Base-by-base conservation (phyloP, 2,888 invertebrate genomes). In the Asteroscopus sphinx region DNA sequence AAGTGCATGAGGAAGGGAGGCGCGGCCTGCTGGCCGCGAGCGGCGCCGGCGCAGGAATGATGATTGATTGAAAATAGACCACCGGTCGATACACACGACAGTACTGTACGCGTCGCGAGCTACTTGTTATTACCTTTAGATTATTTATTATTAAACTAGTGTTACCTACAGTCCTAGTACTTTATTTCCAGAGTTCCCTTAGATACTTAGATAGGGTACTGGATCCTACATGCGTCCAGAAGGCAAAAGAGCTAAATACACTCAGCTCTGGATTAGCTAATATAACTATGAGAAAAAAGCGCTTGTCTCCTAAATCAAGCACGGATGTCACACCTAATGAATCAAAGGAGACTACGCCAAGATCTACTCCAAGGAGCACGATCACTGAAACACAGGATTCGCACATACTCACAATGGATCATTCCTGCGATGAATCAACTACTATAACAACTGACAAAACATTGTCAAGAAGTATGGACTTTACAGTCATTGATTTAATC, bases 391-490 rank as follows among this genome's bases (percentile, higher is more conserved):
- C 33, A 13, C 13, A 33, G 12, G 33, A 33, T 13, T 33, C 33
- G 13, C 33, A 33, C 13, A 33, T 33, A 33, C 33, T 33, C 1
- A 33, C 33, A 13, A 13, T 13, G 33, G 33, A 33, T 13, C 33
- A 33, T 33, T 13, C 13, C 4, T 33, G 13, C 33, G 33, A 33
- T 33, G 33, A 33, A 5, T 33, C 33, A 33, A 33, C 33, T 33
- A 13, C 13, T 7, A 28, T 28, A 9, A n/a, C n/a, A n/a, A 8
- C 28, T 9, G 28, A 28, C 8, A 28, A 28, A 28, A 28, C 28
- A 28, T 13, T 33, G 33, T 33, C 33, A 33, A 33, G 33, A 33
- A 33, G 33, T 33, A 33, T 33, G 33, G 33, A 33, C 33, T 13
- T 13, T 33, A 33, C 33, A 33, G 13, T 33, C 3, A 33, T 33